These are phyloP conservation scores for Phocoena sinus DNA, from an alignment of 2,113 vertebrate genomes.

Conservation along the genomic window DNA sequence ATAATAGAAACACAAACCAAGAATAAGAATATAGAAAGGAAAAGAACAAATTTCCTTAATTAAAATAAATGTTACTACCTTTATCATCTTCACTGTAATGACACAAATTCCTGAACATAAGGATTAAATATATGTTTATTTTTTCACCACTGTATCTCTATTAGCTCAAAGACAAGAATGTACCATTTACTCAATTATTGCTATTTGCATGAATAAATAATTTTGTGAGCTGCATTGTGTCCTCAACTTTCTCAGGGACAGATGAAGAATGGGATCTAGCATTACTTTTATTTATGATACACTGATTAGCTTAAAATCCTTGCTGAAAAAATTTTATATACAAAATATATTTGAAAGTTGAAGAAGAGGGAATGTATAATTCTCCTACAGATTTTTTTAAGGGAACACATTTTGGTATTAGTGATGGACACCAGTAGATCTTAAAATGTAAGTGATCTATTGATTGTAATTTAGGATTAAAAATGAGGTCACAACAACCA, in stretches of 20 bases:
- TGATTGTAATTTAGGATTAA: not conserved
- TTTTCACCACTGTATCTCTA: not conserved
- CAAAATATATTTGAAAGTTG: conserved; percentile 1
- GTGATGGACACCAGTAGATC: not conserved
- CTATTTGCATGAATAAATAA: not conserved
- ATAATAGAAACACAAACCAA: not conserved
- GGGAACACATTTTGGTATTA: not conserved
- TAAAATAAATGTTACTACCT: not conserved
- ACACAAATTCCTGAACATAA: not conserved
- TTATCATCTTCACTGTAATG: not conserved
- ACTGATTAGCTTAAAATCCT: not conserved
- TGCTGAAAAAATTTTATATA: not conserved
- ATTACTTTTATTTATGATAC: not conserved
- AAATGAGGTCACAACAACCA: not conserved
- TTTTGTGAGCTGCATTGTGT: not conserved
- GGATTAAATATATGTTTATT: not conserved
- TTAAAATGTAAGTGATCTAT: not conserved
- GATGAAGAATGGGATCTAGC: not conserved
- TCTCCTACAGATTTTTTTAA: not conserved
- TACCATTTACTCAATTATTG: not conserved
- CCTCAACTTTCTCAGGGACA: not conserved
- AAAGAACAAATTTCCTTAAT: not conserved
- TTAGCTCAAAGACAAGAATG: not conserved
- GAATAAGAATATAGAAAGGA: not conserved
- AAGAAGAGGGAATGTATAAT: not conserved